phyloP scores from a whole-genome alignment of 2,888 invertebrate species.

The Litoditis marina region DNA sequence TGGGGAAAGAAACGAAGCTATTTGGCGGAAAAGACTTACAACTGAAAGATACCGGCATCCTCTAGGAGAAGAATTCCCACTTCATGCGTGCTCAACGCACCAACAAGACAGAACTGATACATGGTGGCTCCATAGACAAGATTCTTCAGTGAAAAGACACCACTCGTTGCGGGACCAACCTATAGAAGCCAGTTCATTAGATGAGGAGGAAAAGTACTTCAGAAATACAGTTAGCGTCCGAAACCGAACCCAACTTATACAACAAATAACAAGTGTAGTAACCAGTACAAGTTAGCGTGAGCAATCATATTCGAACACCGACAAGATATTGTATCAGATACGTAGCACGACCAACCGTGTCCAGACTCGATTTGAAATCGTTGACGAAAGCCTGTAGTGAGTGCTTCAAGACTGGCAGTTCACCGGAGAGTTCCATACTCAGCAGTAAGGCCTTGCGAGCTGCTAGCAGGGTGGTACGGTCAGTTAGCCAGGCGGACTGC shows the following conservation, averaged over 20 bases:
- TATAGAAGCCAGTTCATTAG: no score
- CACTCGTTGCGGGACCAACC: not conserved
- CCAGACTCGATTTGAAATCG: constrained; percentile 12
- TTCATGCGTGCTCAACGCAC: constrained; percentile 32
- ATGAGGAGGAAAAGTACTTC: no score
- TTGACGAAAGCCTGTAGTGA: not conserved
- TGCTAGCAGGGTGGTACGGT: not conserved
- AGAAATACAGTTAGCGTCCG: no score
- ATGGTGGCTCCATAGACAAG: constrained; percentile 35
- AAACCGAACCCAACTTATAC: no score
- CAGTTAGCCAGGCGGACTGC: constrained; percentile 1
- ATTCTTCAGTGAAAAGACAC: constrained; percentile 34
- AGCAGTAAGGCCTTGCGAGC: constrained; percentile 9
- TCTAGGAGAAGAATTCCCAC: constrained; percentile 36
- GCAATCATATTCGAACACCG: no score
- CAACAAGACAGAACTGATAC: constrained; percentile 52
- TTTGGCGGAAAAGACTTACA: constrained; percentile 47
- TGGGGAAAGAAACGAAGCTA: not conserved
- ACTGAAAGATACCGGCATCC: constrained; percentile 45
- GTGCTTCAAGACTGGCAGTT: constrained; percentile 2
- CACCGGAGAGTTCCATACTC: not conserved
- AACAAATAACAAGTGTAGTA: no score
- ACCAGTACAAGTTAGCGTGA: no score
- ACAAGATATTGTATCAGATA: not conserved
- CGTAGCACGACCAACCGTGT: constrained; percentile 9